phyloP scores from a whole-genome alignment of 2,113 vertebrate species.

The Rhea pennata region DNA sequence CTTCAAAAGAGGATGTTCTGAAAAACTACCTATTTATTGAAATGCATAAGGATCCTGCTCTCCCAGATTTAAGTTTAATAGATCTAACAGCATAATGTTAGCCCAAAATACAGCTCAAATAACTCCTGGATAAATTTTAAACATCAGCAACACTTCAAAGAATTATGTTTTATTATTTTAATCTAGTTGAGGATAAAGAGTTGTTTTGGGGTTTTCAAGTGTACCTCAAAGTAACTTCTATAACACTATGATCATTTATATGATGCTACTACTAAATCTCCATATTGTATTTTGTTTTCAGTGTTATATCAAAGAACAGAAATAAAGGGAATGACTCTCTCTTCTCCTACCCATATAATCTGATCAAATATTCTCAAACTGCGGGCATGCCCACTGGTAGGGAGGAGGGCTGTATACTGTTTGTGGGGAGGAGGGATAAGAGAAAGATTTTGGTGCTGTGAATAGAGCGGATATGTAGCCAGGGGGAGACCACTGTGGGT shows the following conservation, averaged over 20 bases:
- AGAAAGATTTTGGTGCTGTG: background rate
- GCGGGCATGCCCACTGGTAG: background rate
- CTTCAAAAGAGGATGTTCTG: background rate
- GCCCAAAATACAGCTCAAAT: background rate
- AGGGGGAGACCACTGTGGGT: background rate
- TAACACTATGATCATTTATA: background rate
- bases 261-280: background rate
- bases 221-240: background rate
- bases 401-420: background rate
- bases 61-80: background rate
- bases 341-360: background rate
- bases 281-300: background rate
- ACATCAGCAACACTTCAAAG: background rate
- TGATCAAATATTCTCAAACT: background rate
- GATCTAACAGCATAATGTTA: background rate
- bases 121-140: background rate
- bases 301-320: background rate
- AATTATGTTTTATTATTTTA: background rate
- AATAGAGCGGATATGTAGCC: accelerated
- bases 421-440: background rate
- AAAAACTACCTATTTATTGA: background rate
- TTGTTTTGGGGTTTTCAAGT: background rate
- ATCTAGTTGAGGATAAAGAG: background rate
- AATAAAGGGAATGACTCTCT: background rate
- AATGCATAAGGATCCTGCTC: background rate